Percentiles rank a stretch among this genome's conserved stretches.
Conservation (phyloP, 2,113 vertebrate genomes). For the Ameiurus melas region DNA sequence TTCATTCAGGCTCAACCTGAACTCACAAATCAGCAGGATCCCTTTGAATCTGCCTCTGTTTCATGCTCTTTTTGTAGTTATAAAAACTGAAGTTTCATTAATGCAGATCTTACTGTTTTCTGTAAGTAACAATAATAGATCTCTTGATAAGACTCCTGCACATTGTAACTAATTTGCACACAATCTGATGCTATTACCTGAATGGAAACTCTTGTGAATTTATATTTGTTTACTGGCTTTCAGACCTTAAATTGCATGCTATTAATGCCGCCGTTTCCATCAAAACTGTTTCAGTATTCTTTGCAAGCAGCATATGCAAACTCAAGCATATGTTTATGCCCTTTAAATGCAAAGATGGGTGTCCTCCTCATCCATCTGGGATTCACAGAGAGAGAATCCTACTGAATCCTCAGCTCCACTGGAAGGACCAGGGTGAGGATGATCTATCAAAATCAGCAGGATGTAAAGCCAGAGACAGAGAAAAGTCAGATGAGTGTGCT, state of each 20-base stretch:
- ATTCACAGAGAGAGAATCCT: constrained; percentile 24
- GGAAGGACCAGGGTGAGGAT: constrained; percentile 19
- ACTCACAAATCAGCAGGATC: constrained; percentile 46
- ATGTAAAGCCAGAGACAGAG: constrained; percentile 38
- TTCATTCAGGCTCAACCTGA: constrained; percentile 39
- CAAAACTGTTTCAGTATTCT: neutral
- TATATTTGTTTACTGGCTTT: neutral
- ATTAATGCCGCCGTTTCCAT: neutral
- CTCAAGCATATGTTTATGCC: neutral
- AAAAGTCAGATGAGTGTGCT: constrained; percentile 51
- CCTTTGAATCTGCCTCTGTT: constrained; percentile 46
- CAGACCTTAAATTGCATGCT: neutral
- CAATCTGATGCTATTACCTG: neutral
- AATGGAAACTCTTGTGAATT: neutral
- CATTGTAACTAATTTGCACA: neutral
- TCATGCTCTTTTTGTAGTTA: constrained; percentile 29
- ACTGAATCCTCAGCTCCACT: constrained; percentile 35
- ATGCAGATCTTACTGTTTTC: constrained; percentile 17
- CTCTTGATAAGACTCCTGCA: neutral
- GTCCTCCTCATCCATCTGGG: constrained; percentile 41
- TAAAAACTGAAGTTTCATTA: constrained; percentile 7
- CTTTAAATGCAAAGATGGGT: constrained; percentile 29
- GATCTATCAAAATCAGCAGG: constrained; percentile 50
- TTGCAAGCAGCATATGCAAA: neutral
- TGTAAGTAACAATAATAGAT: neutral